Percentiles rank a stretch among this genome's conserved stretches.
Conservation (phyloP, 2,888 invertebrate species). For the Exocentrus adspersus region DNA sequence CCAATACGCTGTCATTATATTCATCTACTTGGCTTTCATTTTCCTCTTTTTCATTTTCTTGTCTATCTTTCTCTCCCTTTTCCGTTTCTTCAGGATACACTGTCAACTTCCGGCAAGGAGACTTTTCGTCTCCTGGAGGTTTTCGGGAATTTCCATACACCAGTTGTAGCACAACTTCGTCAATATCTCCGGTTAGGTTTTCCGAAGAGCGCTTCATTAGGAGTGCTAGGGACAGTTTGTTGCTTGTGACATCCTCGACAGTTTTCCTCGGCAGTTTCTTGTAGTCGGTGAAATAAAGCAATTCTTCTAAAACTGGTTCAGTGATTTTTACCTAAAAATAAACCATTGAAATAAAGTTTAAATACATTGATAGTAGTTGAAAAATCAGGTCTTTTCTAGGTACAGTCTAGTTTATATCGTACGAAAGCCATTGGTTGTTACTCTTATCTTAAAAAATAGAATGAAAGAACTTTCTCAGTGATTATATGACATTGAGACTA, state of each 20-base stretch:
- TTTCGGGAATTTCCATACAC: slow-evolving; percentile 56
- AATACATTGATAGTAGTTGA: too few relatives aligned
- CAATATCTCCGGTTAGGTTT: slow-evolving; percentile 50
- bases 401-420: too few relatives aligned
- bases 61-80: slow-evolving; percentile 27
- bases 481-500: too few relatives aligned
- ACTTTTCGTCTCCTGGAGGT: slow-evolving; percentile 56
- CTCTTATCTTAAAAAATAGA: too few relatives aligned
- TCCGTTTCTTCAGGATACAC: slow-evolving; percentile 16
- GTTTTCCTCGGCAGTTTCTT: slow-evolving; percentile 39
- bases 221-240: slow-evolving; percentile 47
- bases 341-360: too few relatives aligned
- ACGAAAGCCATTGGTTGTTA: too few relatives aligned
- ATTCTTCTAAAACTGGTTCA: slow-evolving; percentile 54
- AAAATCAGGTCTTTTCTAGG: too few relatives aligned
- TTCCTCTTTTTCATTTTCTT: not conserved
- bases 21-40: slow-evolving; percentile 4
- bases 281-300: slow-evolving; percentile 54
- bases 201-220: slow-evolving; percentile 51
- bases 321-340: slow-evolving; percentile 49
- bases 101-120: slow-evolving; percentile 47
- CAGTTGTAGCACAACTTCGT: slow-evolving; percentile 55
- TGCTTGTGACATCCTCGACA: slow-evolving; percentile 45
- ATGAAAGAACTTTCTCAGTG: too few relatives aligned
- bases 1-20: slow-evolving; percentile 43